Base-by-base conservation (phyloP, 23 tunicate species). In the Styela clava region DNA sequence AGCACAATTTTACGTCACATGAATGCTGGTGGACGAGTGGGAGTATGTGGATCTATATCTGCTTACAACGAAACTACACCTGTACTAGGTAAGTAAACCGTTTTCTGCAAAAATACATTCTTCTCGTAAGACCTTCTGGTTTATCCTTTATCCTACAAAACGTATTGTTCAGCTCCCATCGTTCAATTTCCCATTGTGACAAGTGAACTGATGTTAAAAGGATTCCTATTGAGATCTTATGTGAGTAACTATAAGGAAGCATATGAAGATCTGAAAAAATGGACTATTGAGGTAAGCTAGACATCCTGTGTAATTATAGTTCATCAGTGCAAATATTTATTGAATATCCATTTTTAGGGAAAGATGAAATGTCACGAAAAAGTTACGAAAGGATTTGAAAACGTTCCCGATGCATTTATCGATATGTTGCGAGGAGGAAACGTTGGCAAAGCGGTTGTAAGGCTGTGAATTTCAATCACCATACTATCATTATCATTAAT, bases 11-110 rank as follows among this genome's bases (percentile, higher is more conserved):
- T 89, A 18, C 9, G 22, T 2, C 65, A 73, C 22, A 89, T 89
- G 95, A 85, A 85, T 27, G 19, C 5, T 7, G 1, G 35, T 16
- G 95, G 95, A 56, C 36, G 95, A 68, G 68, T 89, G 56, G 83
- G 85, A 21, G 79, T 64, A 31, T 89, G 95, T 56, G 95, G 95
- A 61, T 62, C 82, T 12, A 84, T 76, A 12, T 29, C 74, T 26
- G 22, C 76, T 23, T 84, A 84, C 63, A 84, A 77, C 12, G 56
- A 44, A 44, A 44, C 56, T 7, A 44, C 56, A 12, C 56, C 56
- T 12, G 56, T 44, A 7, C 7, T 12, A 44, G 56, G 56, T 44
- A 7, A 5, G 56, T 44, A n/a, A n/a, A n/a, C n/a, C n/a, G n/a
- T n/a, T n/a, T n/a, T n/a, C n/a, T n/a, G n/a, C n/a, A n/a, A n/a